These are phyloP conservation scores for Chironomus striatipennis DNA, from an alignment of 1,140 invertebrate species.

Conservation along the genomic window DNA sequence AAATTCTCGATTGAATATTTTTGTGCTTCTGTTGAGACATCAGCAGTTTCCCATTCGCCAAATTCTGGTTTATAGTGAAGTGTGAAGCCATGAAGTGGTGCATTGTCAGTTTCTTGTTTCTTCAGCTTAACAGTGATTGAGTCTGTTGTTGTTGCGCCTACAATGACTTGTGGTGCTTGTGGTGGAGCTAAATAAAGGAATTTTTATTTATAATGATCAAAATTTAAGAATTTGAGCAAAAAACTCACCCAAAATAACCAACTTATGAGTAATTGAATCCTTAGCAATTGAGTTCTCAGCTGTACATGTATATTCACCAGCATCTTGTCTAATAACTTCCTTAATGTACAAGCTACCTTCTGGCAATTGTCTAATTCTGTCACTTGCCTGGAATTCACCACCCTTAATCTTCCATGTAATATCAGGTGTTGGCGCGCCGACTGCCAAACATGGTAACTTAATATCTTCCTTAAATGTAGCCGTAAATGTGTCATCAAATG, in stretches of 20 bases:
- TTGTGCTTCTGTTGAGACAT: conserved; percentile 58
- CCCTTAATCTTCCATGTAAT: conserved; percentile 74
- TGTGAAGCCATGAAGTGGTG: conserved; percentile 77
- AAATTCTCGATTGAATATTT: conserved; percentile 80
- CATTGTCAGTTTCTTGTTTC: conserved; percentile 62
- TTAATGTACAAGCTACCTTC: conserved; percentile 87
- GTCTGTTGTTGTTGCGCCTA: conserved; percentile 75
- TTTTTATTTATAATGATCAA: not conserved
- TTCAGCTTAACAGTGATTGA: conserved; percentile 71
- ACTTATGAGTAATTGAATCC: conserved; percentile 81
- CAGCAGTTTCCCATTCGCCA: conserved; percentile 82
- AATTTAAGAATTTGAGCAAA: conserved; percentile 23
- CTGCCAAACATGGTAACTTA: conserved; percentile 80
- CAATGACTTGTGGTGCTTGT: conserved; percentile 67
- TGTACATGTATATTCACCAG: conserved; percentile 82
- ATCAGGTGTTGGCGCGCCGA: conserved; percentile 78
- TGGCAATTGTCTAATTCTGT: conserved; percentile 70
- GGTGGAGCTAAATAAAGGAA: conserved; percentile 56
- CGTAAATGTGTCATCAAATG: conserved; percentile 82
- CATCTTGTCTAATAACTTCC: conserved; percentile 78
- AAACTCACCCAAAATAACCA: conserved; percentile 70
- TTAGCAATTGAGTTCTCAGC: conserved; percentile 89
- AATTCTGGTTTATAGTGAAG: conserved; percentile 88
- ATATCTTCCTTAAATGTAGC: conserved; percentile 87
- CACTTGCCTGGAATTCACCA: conserved; percentile 43